Percentiles rank a stretch among this genome's conserved stretches.
Conservation (phyloP, 1,140 invertebrate species). For the Rhopalosiphum maidis region DNA sequence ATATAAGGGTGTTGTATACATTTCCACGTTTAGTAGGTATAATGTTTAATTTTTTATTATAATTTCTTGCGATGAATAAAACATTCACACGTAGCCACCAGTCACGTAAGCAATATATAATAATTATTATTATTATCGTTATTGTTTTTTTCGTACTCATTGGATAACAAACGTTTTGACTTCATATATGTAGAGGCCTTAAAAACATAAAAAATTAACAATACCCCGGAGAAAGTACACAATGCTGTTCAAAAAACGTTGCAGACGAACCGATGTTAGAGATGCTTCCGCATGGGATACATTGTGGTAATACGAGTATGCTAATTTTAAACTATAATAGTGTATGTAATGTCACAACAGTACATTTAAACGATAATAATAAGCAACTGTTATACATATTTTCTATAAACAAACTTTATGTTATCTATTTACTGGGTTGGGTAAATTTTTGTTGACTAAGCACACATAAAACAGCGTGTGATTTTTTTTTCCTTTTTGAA, state of each 20-base stretch:
- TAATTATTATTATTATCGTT: not conserved
- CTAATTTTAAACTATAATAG: slow-evolving; percentile 35
- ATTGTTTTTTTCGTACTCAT: slow-evolving; percentile 36
- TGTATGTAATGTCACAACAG: slow-evolving; percentile 35
- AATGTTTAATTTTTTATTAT: not conserved
- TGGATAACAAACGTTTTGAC: slow-evolving; percentile 37
- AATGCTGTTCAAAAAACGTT: slow-evolving; percentile 25
- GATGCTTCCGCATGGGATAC: slow-evolving; percentile 38
- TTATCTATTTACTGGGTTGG: not conserved
- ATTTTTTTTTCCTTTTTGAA: not conserved
- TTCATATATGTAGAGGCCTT: not conserved
- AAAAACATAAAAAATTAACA: slow-evolving; percentile 42
- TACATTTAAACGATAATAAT: slow-evolving; percentile 17
- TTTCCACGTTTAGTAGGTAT: not conserved
- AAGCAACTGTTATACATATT: not conserved
- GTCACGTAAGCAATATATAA: not conserved
- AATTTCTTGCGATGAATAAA: slow-evolving; percentile 29
- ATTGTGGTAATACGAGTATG: slow-evolving; percentile 34
- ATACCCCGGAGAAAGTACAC: slow-evolving; percentile 49
- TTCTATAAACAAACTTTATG: not conserved
- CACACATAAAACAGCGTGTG: not conserved
- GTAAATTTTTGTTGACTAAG: not conserved
- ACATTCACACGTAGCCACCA: slow-evolving; percentile 30
- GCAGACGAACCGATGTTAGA: slow-evolving; percentile 2
- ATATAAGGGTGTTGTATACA: not conserved